Percentiles rank a stretch among this genome's conserved stretches.
These are phyloP conservation scores for Forficula auricularia DNA, from an alignment of 1,140 invertebrate species.

Conservation along the genomic window DNA sequence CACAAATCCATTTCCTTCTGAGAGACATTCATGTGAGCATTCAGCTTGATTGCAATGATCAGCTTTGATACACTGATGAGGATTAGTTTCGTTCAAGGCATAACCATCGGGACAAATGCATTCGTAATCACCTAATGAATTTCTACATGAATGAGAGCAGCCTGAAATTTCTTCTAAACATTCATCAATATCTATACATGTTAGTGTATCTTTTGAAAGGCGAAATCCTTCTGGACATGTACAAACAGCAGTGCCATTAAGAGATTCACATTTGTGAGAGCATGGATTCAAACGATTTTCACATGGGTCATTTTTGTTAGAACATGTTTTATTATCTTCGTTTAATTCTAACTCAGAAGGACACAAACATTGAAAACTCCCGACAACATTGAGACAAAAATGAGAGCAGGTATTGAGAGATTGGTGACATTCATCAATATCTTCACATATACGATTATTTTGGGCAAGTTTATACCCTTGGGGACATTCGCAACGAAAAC, in stretches of 20 bases:
- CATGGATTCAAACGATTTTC: constrained; percentile 9
- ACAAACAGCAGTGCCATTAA: constrained; percentile 35
- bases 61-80: no score
- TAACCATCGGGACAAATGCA: constrained; percentile 20
- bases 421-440: constrained; percentile 35
- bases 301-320: constrained; percentile 22
- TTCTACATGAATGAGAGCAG: constrained; percentile 26
- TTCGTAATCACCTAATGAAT: constrained; percentile 39
- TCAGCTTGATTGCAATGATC: no score
- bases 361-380: constrained; percentile 32
- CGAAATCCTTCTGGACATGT: constrained; percentile 32
- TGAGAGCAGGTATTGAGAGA: constrained; percentile 30
- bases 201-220: constrained; percentile 20
- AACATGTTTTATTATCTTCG: constrained; percentile 31
- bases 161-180: constrained; percentile 20
- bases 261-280: constrained; percentile 4
- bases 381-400: constrained; percentile 29
- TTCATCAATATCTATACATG: constrained; percentile 36
- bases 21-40: neutral
- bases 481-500: constrained; percentile 36
- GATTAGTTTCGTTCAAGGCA: constrained; percentile 1
- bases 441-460: constrained; percentile 25
- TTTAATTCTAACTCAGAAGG: constrained; percentile 23
- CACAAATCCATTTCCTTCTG: neutral
- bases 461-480: constrained; percentile 29